These are phyloP conservation scores for Heliconius nattereri DNA, from an alignment of 1,140 invertebrate genomes.

Conservation along the genomic window DNA sequence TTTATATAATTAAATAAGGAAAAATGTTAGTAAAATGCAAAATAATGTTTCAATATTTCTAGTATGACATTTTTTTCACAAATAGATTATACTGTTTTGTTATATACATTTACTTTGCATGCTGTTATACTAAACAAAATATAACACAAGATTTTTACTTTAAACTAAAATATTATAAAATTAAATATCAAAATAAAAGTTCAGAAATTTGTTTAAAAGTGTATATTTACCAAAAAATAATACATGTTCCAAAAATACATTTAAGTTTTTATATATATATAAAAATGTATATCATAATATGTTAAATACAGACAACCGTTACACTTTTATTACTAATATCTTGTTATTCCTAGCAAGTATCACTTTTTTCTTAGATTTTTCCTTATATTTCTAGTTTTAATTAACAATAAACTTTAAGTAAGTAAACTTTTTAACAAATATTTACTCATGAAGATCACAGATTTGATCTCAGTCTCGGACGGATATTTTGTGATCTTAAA, in stretches of 20 bases:
- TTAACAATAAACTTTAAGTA: not conserved
- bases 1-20: not conserved
- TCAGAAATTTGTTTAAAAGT: not conserved
- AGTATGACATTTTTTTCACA: too few relatives aligned
- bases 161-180: too few relatives aligned
- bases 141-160: too few relatives aligned
- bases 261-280: not conserved
- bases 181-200: not conserved
- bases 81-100: too few relatives aligned
- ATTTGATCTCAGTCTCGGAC: not conserved
- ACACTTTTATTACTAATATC: not conserved
- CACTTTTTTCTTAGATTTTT: not conserved
- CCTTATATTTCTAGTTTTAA: not conserved
- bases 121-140: too few relatives aligned
- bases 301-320: not conserved
- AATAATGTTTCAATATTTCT: not conserved
- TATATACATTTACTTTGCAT: too few relatives aligned
- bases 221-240: not conserved
- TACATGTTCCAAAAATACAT: not conserved
- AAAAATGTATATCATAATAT: not conserved
- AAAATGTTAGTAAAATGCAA: not conserved
- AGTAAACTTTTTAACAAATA: not conserved
- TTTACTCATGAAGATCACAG: not conserved
- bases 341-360: not conserved
- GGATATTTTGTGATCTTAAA: not conserved